Percentiles rank a stretch among this genome's conserved stretches.
phyloP scores from a whole-genome alignment of 2,113 vertebrate species.

The Butorides virescens region DNA sequence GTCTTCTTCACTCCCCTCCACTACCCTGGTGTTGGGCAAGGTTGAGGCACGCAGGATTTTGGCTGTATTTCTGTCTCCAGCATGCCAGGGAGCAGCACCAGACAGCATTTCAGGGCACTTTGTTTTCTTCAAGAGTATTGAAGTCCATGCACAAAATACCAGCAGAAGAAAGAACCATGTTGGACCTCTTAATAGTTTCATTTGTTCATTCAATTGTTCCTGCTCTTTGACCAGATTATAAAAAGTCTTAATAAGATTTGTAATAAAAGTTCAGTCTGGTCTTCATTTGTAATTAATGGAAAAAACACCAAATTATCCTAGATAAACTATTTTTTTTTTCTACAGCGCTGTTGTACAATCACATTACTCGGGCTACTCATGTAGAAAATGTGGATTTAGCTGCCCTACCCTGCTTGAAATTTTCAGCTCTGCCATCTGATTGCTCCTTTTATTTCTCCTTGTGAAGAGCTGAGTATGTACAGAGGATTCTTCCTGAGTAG shows the following conservation, averaged over 20 bases:
- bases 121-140: background rate
- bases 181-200: background rate
- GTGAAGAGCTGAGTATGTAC: background rate
- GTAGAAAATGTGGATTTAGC: background rate
- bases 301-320: background rate
- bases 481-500: background rate
- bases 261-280: background rate
- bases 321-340: background rate
- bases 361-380: accelerated
- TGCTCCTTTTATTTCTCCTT: background rate
- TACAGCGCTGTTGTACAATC: accelerated
- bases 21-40: background rate
- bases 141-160: background rate
- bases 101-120: background rate
- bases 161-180: background rate
- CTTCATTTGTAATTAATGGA: background rate
- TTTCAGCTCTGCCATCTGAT: background rate
- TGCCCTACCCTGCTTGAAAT: background rate
- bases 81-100: background rate
- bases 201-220: background rate
- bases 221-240: background rate
- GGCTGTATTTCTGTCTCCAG: background rate
- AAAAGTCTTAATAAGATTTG: background rate
- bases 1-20: background rate
- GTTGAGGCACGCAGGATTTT: background rate